Base-by-base conservation (phyloP, 2,888 invertebrate genomes). In the Xylophagus ater region DNA sequence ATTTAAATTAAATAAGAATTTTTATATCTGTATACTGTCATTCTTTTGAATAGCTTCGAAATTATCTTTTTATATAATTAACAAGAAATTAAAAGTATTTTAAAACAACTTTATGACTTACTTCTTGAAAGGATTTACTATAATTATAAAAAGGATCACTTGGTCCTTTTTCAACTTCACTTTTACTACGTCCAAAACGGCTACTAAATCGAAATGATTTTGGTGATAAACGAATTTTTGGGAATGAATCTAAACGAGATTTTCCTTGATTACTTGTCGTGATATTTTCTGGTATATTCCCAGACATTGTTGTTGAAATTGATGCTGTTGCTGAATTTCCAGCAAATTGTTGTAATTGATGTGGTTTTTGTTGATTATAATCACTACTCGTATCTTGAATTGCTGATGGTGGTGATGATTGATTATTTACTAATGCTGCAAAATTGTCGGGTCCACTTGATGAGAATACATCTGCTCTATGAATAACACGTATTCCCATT, bases 401-500 rank as follows among this genome's bases (percentile, higher is more conserved):
- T n/a, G n/a, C n/a, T n/a, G n/a, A n/a, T n/a, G 37, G 35, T 4
- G 58, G 54, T 3, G 54, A 51, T 8, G 49, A 43, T 19, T 54
- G 54, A 44, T 48, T 54, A 43, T 55, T 56, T 2, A 56, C 50
- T 15, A 54, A 47, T 9, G 56, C 54, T 23, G 59, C 53, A 41
- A 53, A 56, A 26, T 60, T 56, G 37, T 60, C 62, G 6, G 56
- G 53, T 1, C 51, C 56, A 42, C 41, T 44, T 4, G 52, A 49
- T 20, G 53, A 49, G 21, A 53, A 55, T 15, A 57, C 57, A 43
- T 64, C 62, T 8, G 62, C 58, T 32, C 60, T 76, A 55, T 87
- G 86, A 18, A 87, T 76, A 38, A 88, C 85, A 5, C 87, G 69
- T 42, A 89, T 83, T 20, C 86, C 85, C 84, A 89, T 87, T 42